Evolutionary conservation across 92 coral and sea anemone genomes (phyloP).

Genomic region (Montipora capitata): DNA sequence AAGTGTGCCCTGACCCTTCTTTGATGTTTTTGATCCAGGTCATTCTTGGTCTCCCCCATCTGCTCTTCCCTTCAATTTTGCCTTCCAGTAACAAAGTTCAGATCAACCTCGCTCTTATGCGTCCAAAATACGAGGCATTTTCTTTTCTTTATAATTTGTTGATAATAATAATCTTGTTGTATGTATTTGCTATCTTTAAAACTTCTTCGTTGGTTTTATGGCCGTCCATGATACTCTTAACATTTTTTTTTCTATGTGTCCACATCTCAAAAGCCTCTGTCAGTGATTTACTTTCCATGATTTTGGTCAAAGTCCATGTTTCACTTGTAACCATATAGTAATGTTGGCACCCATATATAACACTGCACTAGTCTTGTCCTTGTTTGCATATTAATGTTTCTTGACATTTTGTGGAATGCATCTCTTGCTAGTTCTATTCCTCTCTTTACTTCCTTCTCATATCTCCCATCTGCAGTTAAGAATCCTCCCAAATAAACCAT

Average conservation of each 20-base stretch:
- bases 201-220: too few species aligned
- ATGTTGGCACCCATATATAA: not conserved
- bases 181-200: too few species aligned
- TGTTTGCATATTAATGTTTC: not conserved
- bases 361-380: not conserved
- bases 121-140: too few species aligned
- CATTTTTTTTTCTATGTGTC: not conserved
- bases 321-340: not conserved
- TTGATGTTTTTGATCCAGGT: not conserved
- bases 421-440: not conserved
- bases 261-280: slow-evolving; percentile 2
- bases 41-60: too few species aligned
- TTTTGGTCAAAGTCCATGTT: not conserved
- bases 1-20: not conserved
- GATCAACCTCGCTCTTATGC: not conserved
- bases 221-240: not conserved
- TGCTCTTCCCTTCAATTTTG: too few species aligned
- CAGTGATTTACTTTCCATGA: not conserved
- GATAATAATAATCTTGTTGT: too few species aligned
- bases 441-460: slow-evolving; percentile 5
- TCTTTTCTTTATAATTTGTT: too few species aligned
- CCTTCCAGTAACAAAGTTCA: not conserved
- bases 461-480: slow-evolving; percentile 7
- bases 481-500: not conserved
- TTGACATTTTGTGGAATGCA: slow-evolving; percentile 4